Evolutionary conservation across 1,140 invertebrate genomes (phyloP), one percentile per base, ranked within the genome.

Genomic region (Cepaea nemoralis): DNA sequence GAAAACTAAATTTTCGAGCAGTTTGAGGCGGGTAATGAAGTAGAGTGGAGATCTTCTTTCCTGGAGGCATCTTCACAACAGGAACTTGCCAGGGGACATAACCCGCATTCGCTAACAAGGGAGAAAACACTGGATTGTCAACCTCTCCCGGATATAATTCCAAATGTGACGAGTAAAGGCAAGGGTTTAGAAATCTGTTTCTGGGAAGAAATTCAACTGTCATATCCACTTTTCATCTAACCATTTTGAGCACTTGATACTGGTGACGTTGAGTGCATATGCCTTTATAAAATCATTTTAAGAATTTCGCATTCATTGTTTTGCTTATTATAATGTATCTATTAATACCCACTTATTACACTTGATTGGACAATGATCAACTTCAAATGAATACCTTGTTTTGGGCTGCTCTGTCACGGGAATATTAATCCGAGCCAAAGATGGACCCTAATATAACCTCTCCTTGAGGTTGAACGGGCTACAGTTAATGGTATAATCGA

Each of bases 61-160:
- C 42, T 48, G 71, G 6, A 33, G 71, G 24, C 40, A 12, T 27
- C 24, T 45, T 45, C 71, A 3, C 42, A 33, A 31, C 39, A n/a
- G 39, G 42, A 35, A 33, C 71, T 45, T n/a, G 71, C 69, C 69
- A 40, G 40, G 71, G 71, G 71, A 74, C 71, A 48, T 63, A 66
- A 77, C 75, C 33, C 59, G 75, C 14, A 33, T 39, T 63, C 50
- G 37, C 75, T 63, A 77, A 63, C 50, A 77, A 77, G 59, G 48
- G 48, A 63, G 35, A 63, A 66, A 77, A 59, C 35, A 77, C 2
- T 37, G 48, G 22, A 35, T 77, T 63, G 48, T 37, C 75, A 33
- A 19, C n/a, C 40, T 27, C 35, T 27, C 35, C 19, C 19, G 22
- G 37, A 40, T 39, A 45, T 40, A 40, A 71, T 71, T 71, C 37